Percentiles rank a stretch among this genome's conserved stretches.
Evolutionary conservation across 2,888 invertebrate species (phyloP).

Genomic region (Hirtodrosophila trivittata): DNA sequence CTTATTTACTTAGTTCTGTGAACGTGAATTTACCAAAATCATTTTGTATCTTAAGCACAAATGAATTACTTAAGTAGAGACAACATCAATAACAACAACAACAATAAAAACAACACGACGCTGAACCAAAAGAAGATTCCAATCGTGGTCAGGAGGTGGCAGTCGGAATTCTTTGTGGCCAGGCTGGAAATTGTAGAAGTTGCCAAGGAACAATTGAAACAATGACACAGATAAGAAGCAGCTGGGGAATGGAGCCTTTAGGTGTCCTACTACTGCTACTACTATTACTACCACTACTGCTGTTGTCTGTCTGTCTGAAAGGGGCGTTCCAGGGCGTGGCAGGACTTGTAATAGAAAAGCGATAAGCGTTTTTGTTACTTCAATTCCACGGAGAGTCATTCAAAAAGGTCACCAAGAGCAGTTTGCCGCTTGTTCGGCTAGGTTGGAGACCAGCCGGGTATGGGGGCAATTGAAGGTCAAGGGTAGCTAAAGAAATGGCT

Average conservation of each 20-base stretch:
- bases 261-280: conserved; percentile 32
- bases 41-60: conserved; percentile 74
- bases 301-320: conserved; percentile 1
- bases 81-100: conserved; percentile 39
- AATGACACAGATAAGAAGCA: conserved; percentile 57
- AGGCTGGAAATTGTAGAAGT: conserved; percentile 48
- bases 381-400: conserved; percentile 72
- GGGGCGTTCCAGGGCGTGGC: conserved; percentile 14
- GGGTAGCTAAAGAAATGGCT: conserved; percentile 46
- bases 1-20: conserved; percentile 75
- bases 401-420: conserved; percentile 68
- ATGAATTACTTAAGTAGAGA: conserved; percentile 71
- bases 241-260: conserved; percentile 10
- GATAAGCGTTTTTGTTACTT: conserved; percentile 60
- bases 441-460: no score
- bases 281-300: no score
- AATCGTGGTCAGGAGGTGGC: conserved; percentile 44
- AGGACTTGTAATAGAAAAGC: conserved; percentile 68
- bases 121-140: conserved; percentile 31
- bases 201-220: conserved; percentile 58
- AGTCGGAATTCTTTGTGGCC: conserved; percentile 50
- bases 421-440: conserved; percentile 4
- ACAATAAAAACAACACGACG: conserved; percentile 14
- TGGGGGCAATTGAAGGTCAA: conserved; percentile 72
- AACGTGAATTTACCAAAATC: conserved; percentile 68